Base-by-base conservation (phyloP, 2,888 invertebrate genomes). In the Calephelis perditalis region DNA sequence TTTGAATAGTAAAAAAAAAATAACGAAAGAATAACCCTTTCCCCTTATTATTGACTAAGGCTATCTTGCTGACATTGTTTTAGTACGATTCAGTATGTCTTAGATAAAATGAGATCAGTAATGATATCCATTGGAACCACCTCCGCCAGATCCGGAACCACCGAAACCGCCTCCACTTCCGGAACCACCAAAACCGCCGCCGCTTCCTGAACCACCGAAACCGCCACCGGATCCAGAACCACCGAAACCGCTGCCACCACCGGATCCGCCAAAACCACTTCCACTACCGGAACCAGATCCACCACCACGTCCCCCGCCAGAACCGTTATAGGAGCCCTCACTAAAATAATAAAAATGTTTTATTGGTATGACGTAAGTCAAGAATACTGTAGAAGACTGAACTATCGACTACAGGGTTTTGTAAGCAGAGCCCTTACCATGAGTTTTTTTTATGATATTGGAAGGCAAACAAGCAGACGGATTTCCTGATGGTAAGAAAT, bases 291-390 rank as follows among this genome's bases (percentile, higher is more conserved):
- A 56, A 5, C 73, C 70, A 6, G 70, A 67, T 46, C 63, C 58
- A 46, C 67, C 63, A 35, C 63, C 57, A 45, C 60, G 55, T 5
- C 62, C 62, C 37, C 64, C 63, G 3, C 65, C 59, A 12, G 62
- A 55, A 7, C 63, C 76, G 66, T 83, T 87, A 74, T 89, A 88
- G 1, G 87, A 79, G 36, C 88, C 87, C 70, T 87, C 88, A 45
- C 87, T 87, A 70, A 43, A 78, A 63, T 58, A 61, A 52, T 60
- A 40, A 36, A 40, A 40, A 40, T 40, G 8, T 40, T 6, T 40
- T 40, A 40, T 40, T 40, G 8, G 15, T 55, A 81, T 88, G 26
- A 3, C 26, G 26, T 26, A 26, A 26, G 4, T 26, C 26, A 26
- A 26, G 26, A 26, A 26, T 26, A 26, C 26, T 26, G 26, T 26